These are phyloP conservation scores for Mythimna albipuncta DNA, from an alignment of 2,888 invertebrate genomes.

Conservation along the genomic window DNA sequence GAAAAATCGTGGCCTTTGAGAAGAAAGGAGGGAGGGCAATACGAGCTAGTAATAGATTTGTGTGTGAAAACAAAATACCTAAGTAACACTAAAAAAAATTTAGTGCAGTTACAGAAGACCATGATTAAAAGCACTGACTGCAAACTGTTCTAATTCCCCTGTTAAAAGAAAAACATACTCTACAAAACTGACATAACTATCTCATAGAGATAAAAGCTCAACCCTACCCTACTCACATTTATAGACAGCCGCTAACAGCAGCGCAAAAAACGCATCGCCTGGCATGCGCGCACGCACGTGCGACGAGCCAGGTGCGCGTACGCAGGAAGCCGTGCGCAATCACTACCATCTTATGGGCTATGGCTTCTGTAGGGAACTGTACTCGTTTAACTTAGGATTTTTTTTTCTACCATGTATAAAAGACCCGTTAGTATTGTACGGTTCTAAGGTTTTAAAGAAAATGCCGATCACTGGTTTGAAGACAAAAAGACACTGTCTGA, in stretches of 20 bases:
- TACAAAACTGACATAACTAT: constrained; percentile 3
- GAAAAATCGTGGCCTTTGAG: no score
- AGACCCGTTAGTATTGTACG: constrained; percentile 29
- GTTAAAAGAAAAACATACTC: neutral
- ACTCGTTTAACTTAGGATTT: neutral
- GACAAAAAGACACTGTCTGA: constrained; percentile 5
- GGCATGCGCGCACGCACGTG: constrained; percentile 71
- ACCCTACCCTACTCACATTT: constrained; percentile 58
- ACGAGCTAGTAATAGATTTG: no score
- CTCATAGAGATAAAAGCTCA: constrained; percentile 35
- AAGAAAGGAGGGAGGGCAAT: no score
- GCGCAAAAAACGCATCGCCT: constrained; percentile 53
- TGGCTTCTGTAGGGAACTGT: constrained; percentile 42
- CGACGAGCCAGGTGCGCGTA: constrained; percentile 78
- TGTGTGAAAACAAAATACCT: no score
- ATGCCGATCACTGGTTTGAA: constrained; percentile 11
- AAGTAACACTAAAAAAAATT: no score
- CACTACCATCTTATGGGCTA: constrained; percentile 52
- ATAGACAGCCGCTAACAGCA: constrained; percentile 45
- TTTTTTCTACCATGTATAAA: constrained; percentile 9
- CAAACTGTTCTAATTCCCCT: no score
- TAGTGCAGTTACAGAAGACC: no score
- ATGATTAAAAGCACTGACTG: no score
- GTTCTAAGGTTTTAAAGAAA: constrained; percentile 24
- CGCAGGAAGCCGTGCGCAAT: constrained; percentile 72